These are phyloP conservation scores for Rotaria macrura DNA, from an alignment of 2,888 invertebrate genomes.

Conservation along the genomic window DNA sequence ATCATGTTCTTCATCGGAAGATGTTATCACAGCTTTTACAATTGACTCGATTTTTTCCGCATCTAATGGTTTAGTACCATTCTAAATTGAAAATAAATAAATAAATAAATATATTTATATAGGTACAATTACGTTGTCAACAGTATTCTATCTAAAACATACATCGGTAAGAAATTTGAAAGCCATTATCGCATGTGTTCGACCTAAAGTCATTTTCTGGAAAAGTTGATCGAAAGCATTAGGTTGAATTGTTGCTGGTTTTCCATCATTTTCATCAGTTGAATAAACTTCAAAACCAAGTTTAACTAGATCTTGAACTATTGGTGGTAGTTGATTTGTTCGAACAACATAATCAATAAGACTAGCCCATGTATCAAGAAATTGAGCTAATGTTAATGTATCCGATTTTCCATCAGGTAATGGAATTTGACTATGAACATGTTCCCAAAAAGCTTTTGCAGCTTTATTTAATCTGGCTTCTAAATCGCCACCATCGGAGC, in stretches of 20 bases:
- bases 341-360: not conserved
- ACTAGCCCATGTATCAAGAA: constrained; percentile 3
- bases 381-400: constrained; percentile 7
- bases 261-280: not conserved
- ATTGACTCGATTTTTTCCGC: not conserved
- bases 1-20: constrained; percentile 12
- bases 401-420: not conserved
- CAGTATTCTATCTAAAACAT: no score
- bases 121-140: no score
- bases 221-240: not conserved
- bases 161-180: not conserved
- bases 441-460: not conserved
- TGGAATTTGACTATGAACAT: not conserved
- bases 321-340: not conserved
- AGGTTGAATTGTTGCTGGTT: not conserved
- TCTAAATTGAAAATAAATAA: not conserved
- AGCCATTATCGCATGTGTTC: not conserved
- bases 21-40: not conserved
- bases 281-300: not conserved
- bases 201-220: not conserved
- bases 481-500: not conserved
- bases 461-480: not conserved
- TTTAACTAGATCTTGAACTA: not conserved
- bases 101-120: not conserved
- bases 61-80: not conserved